These are phyloP conservation scores for Artibeus lituratus DNA, from an alignment of 2,797 vertebrate genomes.

Conservation along the genomic window DNA sequence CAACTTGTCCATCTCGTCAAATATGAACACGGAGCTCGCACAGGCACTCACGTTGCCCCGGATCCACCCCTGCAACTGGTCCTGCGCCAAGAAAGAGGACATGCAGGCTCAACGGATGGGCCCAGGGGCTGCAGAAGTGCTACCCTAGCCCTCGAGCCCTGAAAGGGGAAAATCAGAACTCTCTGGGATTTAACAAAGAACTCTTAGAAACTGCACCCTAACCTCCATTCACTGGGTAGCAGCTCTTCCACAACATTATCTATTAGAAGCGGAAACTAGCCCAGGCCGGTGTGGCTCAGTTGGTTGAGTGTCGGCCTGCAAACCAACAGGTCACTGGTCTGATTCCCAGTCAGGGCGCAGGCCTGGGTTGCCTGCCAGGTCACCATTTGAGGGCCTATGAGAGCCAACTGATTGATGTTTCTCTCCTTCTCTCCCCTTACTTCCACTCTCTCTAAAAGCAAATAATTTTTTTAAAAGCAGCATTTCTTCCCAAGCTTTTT, in stretches of 20 bases:
- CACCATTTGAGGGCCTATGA: neutral
- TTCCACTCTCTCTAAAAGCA: neutral
- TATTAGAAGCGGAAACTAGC: neutral
- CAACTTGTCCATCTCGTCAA: conserved; percentile 97
- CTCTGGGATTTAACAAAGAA: too few relatives aligned
- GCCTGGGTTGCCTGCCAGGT: neutral
- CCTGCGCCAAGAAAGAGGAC: conserved; percentile 75
- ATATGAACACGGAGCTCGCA: conserved; percentile 92
- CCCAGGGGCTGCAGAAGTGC: fast-evolving
- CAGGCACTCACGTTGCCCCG: conserved; percentile 90
- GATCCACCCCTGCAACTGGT: conserved; percentile 92
- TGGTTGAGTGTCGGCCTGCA: neutral
- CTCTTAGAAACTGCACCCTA: neutral
- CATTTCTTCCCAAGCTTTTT: neutral
- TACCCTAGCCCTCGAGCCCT: fast-evolving
- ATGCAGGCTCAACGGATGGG: neutral
- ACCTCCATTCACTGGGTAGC: fast-evolving
- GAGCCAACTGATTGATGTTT: neutral
- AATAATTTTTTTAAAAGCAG: neutral
- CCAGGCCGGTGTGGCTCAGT: neutral
- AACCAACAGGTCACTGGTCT: neutral
- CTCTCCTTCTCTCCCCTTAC: neutral
- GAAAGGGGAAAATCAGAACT: neutral
- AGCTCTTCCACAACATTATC: neutral
- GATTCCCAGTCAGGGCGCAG: neutral